A percentile compares a stretch with the other conserved stretches of the same genome.
phyloP scores from a whole-genome alignment of 2,797 vertebrate species.

The Anniella stebbinsi region DNA sequence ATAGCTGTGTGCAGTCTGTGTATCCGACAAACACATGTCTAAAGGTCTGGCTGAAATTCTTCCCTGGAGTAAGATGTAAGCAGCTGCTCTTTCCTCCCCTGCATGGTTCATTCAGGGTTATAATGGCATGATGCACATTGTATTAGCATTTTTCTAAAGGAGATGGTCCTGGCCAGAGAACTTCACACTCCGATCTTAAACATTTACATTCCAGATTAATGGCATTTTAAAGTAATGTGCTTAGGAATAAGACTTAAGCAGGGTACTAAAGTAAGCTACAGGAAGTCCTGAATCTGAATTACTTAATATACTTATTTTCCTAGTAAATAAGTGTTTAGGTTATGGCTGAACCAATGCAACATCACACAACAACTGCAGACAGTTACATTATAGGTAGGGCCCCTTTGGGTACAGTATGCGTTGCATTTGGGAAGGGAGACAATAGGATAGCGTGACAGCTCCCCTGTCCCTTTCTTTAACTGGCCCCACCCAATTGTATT shows the following conservation, averaged over 20 bases:
- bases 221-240: not conserved
- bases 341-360: not conserved
- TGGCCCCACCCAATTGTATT: not conserved
- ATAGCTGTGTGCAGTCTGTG: slow-evolving; percentile 53
- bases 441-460: slow-evolving; percentile 10
- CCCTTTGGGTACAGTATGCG: accelerated
- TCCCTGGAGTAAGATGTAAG: not conserved
- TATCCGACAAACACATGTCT: not conserved
- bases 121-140: slow-evolving; percentile 17
- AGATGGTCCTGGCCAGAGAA: slow-evolving; percentile 43
- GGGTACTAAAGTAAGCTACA: not conserved
- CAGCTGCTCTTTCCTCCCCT: not conserved
- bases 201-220: not conserved
- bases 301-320: not conserved
- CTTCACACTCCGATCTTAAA: slow-evolving; percentile 14
- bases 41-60: not conserved
- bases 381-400: not conserved
- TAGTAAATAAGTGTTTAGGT: not conserved
- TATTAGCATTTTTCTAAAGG: slow-evolving; percentile 35
- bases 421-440: not conserved
- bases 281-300: not conserved
- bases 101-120: not conserved
- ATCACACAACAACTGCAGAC: not conserved
- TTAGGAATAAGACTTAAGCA: slow-evolving; percentile 8
- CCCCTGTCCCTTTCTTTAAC: not conserved